phyloP scores from a whole-genome alignment of 2,113 vertebrate species.

The Sceloporus tristichus region DNA sequence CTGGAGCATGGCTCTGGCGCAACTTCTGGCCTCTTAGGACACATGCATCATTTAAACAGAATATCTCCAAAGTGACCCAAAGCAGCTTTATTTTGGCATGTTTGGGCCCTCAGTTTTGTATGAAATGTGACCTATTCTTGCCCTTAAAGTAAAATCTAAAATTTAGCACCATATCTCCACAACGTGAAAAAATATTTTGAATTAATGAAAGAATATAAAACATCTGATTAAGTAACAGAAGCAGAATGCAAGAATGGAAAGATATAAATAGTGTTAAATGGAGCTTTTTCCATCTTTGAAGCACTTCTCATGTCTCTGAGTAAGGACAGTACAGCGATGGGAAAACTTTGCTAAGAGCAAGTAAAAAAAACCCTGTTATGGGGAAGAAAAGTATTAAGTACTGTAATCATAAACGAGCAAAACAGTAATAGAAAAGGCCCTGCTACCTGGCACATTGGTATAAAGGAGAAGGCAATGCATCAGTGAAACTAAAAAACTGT shows the following conservation, averaged over 20 bases:
- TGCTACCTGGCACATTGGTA: not conserved
- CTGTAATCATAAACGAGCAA: not conserved
- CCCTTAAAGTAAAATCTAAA: not conserved
- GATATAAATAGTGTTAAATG: not conserved
- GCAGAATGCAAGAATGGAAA: not conserved
- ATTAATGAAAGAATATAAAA: not conserved
- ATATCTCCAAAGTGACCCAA: no score
- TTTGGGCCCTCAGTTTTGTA: not conserved
- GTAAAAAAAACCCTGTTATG: not conserved
- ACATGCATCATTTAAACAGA: no score
- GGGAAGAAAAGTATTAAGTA: not conserved
- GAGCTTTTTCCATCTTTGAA: not conserved
- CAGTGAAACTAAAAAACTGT: not conserved
- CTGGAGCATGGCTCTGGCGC: no score
- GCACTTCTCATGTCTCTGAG: not conserved
- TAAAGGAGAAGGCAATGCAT: not conserved
- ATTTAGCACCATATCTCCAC: not conserved
- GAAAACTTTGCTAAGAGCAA: not conserved
- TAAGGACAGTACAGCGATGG: not conserved
- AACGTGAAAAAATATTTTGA: not conserved
- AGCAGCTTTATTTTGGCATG: no score
- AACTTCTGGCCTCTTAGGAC: no score
- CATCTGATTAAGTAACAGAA: not conserved
- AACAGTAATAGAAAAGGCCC: not conserved
- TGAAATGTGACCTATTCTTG: not conserved